phyloP scores from a whole-genome alignment of 2,113 vertebrate species.

The Cephalopterus ornatus region DNA sequence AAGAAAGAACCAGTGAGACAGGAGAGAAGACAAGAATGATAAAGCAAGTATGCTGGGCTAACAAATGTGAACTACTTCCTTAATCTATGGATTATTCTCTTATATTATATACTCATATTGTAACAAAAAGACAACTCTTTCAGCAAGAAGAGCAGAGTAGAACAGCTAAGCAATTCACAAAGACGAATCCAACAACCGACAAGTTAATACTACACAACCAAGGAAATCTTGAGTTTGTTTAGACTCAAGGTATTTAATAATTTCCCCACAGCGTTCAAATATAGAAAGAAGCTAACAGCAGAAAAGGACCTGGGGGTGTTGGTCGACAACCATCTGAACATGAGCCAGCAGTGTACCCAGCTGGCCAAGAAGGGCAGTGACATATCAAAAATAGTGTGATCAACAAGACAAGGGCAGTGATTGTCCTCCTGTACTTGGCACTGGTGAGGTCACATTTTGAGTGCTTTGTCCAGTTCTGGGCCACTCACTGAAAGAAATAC shows the following conservation, averaged over 20 bases:
- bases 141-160: neutral
- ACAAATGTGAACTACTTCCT: neutral
- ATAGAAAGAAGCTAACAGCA: neutral
- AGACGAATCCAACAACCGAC: neutral
- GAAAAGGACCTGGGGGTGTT: neutral
- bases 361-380: neutral
- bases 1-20: neutral
- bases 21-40: neutral
- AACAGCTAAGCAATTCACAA: neutral
- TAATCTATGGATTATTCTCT: neutral
- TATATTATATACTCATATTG: neutral
- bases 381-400: neutral
- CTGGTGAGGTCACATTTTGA: no score
- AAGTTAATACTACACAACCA: neutral
- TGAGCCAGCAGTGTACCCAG: neutral
- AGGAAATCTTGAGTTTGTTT: neutral
- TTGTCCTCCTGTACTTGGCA: neutral
- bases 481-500: neutral
- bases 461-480: neutral
- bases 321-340: accelerated
- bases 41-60: neutral
- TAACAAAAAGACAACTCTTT: neutral
- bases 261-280: neutral
- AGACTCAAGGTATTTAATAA: neutral
- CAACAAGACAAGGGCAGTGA: neutral